These are phyloP conservation scores for Coelopa frigida DNA, from an alignment of 1,140 invertebrate species.

Conservation along the genomic window DNA sequence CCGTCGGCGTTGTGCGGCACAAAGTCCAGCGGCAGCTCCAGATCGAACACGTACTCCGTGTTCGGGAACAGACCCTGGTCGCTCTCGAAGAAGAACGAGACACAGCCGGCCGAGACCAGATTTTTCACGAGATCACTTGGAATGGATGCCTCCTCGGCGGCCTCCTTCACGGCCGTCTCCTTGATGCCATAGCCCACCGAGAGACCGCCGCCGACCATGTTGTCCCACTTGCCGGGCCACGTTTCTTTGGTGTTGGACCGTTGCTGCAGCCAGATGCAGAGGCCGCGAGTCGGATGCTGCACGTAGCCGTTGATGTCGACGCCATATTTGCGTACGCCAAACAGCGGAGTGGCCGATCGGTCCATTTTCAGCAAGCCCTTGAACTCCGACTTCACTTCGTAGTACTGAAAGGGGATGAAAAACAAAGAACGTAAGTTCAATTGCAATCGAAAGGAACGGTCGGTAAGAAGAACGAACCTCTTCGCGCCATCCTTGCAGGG, in stretches of 20 bases:
- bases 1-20: conserved; percentile 84
- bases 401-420: conserved; percentile 55
- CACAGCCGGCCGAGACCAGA: conserved; percentile 71
- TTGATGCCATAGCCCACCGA: conserved; percentile 78
- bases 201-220: conserved; percentile 89
- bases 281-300: conserved; percentile 69
- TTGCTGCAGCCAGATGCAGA: conserved; percentile 90
- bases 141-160: conserved; percentile 87
- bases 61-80: conserved; percentile 88
- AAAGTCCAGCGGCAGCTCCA: conserved; percentile 85
- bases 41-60: conserved; percentile 90
- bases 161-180: conserved; percentile 88
- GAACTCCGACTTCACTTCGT: conserved; percentile 67
- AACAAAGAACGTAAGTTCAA: conserved; percentile 1
- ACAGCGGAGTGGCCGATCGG: conserved; percentile 81
- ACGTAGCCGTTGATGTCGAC: conserved; percentile 92
- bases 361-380: conserved; percentile 81
- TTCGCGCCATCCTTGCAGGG: conserved; percentile 82
- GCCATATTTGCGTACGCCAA: conserved; percentile 89
- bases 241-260: conserved; percentile 86
- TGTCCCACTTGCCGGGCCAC: conserved; percentile 92
- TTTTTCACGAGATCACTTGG: conserved; percentile 64
- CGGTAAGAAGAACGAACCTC: conserved; percentile 52
- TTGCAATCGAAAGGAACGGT: background rate
- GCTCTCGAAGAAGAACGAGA: conserved; percentile 87